Percentiles rank a stretch among this genome's conserved stretches.
Evolutionary conservation across 2,888 invertebrate genomes (phyloP).

Genomic region (Thyatira batis): DNA sequence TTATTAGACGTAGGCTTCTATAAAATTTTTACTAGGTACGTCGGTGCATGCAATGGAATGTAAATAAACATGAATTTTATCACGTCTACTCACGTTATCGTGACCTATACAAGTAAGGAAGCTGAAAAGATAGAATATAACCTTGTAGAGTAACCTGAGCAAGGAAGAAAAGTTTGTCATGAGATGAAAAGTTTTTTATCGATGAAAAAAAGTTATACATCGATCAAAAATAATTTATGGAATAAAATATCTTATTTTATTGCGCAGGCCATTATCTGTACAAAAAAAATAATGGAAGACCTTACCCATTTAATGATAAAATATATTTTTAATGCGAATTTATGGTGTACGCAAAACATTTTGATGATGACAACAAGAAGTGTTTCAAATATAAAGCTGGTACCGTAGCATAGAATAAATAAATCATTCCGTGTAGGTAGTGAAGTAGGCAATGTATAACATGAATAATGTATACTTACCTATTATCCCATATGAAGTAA

Average conservation of each 20-base stretch:
- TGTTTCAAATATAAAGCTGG: too few species aligned
- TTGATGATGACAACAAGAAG: too few species aligned
- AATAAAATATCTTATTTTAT: too few species aligned
- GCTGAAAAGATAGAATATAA: neutral
- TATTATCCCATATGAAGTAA: slow-evolving; percentile 23
- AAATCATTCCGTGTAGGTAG: slow-evolving; percentile 13
- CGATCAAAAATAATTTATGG: too few species aligned
- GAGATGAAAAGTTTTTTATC: too few species aligned
- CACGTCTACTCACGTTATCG: slow-evolving; percentile 10
- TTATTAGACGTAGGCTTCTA: too few species aligned
- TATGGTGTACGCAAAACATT: too few species aligned
- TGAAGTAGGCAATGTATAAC: neutral
- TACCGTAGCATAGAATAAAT: neutral
- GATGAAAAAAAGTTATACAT: too few species aligned
- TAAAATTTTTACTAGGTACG: slow-evolving; percentile 4
- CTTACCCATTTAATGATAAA: neutral
- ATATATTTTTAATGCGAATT: neutral
- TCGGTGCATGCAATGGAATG: slow-evolving; percentile 17
- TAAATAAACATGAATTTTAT: slow-evolving; percentile 22
- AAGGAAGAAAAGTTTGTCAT: neutral
- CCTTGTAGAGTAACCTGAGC: neutral
- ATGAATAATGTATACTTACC: slow-evolving; percentile 11
- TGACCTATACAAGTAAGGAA: slow-evolving; percentile 17
- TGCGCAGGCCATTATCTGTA: neutral
- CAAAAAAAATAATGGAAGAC: neutral